Base-by-base conservation (phyloP, 2,113 vertebrate genomes). In the Perccottus glenii region DNA sequence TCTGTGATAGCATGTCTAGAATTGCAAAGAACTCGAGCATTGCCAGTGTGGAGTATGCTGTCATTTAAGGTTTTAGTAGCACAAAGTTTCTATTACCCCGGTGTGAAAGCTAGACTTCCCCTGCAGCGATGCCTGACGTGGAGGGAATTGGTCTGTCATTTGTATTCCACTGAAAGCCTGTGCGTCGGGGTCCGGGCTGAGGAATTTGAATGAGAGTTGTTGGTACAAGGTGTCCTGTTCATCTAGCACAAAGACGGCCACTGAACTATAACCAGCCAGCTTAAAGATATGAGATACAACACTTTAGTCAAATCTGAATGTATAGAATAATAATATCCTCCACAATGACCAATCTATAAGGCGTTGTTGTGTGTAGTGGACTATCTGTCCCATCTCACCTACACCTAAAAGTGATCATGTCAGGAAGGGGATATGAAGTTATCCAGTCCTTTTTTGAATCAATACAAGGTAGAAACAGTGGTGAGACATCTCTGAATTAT, bases 131-230 rank as follows among this genome's bases (percentile, higher is more conserved):
- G 44, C 32, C 70, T 77, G 51, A 67, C 73, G 73, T 47, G 45
- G 45, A 63, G 59, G 27, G 64, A 70, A 76, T 60, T 67, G 51
- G 49, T 69, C 70, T 82, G 74, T 81, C 44, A 79, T 79, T 75
- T 83, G 60, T 81, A 74, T 78, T 83, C 67, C 50, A 40, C 38
- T 65, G 66, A 65, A 80, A 74, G 64, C 48, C 50, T 36, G 16
- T 40, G 45, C 57, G 35, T 15, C 8, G 62, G 62, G 53, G 57
- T 60, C 57, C 12, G 3, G 19, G 43, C 12, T 49, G 45, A 60
- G 33, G 58, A 82, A 66, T 82, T 52, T 74, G 73, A 83, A 83
- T 77, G 57, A 55, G 57, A 79, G 49, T 57, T 69, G n/a, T 62
- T 64, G 32, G 72, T 40, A 59, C 67, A 50, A 27, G 51, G 61